A percentile compares a stretch with the other conserved stretches of the same genome.
Conservation (phyloP, 2,113 vertebrate genomes). For the Corythornis madagascariensis region DNA sequence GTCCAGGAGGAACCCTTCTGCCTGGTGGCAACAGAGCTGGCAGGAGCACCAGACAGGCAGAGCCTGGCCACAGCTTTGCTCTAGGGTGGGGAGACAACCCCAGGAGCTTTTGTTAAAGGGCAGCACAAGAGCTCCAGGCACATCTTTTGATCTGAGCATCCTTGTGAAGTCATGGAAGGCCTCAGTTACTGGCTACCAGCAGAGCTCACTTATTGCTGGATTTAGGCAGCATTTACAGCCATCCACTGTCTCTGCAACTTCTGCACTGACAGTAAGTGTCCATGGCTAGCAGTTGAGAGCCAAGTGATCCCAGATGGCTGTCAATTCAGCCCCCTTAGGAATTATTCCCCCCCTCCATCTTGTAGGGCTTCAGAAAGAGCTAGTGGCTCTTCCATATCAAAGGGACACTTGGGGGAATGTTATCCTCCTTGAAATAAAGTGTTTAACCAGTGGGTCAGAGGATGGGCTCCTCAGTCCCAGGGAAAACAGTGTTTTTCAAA, state of each 20-base stretch:
- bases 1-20: neutral
- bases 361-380: neutral
- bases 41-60: neutral
- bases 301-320: neutral
- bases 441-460: neutral
- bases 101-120: neutral
- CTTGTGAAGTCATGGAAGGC: neutral
- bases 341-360: neutral
- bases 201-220: neutral
- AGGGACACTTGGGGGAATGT: neutral
- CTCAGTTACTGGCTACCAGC: neutral
- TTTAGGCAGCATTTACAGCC: neutral
- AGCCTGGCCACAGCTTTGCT: neutral
- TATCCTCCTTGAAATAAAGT: neutral
- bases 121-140: neutral
- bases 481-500: neutral
- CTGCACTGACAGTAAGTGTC: neutral
- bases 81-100: neutral
- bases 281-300: neutral
- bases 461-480: neutral
- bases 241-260: neutral
- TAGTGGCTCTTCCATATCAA: neutral
- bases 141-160: neutral
- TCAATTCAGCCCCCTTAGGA: neutral
- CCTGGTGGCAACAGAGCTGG: neutral